Percentiles rank a stretch among this genome's conserved stretches.
Evolutionary conservation across 2,113 vertebrate genomes (phyloP).

Genomic region (Oplegnathus fasciatus): DNA sequence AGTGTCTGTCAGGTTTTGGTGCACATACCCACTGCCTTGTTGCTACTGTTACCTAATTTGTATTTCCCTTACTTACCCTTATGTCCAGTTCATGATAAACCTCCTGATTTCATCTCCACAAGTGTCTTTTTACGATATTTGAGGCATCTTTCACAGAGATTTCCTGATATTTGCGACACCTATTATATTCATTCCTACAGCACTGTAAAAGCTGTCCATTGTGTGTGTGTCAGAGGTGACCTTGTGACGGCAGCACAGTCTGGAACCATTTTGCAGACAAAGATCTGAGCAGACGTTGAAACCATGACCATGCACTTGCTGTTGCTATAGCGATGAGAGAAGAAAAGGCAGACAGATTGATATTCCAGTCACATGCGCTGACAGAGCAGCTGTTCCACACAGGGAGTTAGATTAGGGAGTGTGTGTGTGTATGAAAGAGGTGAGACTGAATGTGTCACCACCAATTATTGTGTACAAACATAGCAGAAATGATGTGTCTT

Average conservation of each 20-base stretch:
- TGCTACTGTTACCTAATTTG: not conserved
- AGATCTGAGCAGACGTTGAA: conserved; percentile 61
- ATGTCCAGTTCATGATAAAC: not conserved
- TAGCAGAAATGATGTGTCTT: not conserved
- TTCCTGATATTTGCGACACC: not conserved
- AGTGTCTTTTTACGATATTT: not conserved
- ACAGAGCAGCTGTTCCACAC: conserved; percentile 71
- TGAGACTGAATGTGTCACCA: not conserved
- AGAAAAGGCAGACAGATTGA: conserved; percentile 73
- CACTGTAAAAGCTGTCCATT: not conserved
- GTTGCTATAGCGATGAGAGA: conserved; percentile 77
- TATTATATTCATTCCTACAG: not conserved
- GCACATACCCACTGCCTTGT: not conserved
- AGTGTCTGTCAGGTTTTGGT: not conserved
- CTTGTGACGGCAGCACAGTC: conserved; percentile 47
- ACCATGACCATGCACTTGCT: conserved; percentile 79
- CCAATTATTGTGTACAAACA: not conserved
- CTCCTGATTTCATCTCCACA: not conserved
- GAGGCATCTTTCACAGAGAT: not conserved
- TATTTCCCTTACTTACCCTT: not conserved
- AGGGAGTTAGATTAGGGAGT: not conserved
- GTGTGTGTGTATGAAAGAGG: conserved; percentile 3
- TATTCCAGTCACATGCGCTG: conserved; percentile 75
- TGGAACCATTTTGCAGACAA: conserved; percentile 63
- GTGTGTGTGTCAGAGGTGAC: conserved; percentile 25